These are phyloP conservation scores for Donacobius atricapilla DNA, from an alignment of 2,113 vertebrate species.

Conservation along the genomic window DNA sequence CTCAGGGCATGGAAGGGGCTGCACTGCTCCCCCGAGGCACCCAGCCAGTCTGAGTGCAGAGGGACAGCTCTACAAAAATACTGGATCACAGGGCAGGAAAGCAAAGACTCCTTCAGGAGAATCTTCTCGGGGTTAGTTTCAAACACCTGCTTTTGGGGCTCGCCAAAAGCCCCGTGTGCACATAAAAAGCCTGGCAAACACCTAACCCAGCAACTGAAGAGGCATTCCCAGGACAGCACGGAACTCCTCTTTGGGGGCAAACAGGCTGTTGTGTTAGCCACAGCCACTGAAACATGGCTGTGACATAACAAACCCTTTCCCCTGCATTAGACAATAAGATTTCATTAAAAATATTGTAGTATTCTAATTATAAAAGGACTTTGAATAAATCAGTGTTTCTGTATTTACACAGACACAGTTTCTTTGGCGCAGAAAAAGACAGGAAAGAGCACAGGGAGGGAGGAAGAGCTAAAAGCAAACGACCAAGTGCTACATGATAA, in stretches of 20 bases:
- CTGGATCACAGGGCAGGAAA: not conserved
- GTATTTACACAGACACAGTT: not conserved
- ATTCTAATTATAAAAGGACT: conserved; percentile 26
- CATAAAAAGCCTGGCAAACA: not conserved
- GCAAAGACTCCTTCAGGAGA: not conserved
- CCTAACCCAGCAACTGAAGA: not conserved
- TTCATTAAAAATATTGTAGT: conserved; percentile 12
- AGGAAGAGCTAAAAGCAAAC: not conserved
- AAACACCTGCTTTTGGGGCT: not conserved
- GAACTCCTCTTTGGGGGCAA: not conserved
- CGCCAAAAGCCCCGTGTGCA: not conserved
- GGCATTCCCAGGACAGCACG: not conserved
- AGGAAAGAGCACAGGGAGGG: not conserved
- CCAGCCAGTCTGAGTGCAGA: not conserved
- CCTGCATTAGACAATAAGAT: not conserved
- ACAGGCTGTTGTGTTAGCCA: not conserved
- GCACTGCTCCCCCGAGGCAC: not conserved
- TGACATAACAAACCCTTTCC: not conserved
- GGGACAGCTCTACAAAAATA: not conserved
- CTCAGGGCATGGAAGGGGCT: not conserved
- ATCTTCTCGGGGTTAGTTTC: not conserved
- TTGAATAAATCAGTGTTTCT: not conserved
- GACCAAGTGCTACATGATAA: not conserved
- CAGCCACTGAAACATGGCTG: not conserved
- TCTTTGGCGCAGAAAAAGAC: conserved; percentile 50